Evolutionary conservation across 2,888 invertebrate species (phyloP), one percentile per base, ranked within the genome.

Genomic region (Lasius fuliginosus): DNA sequence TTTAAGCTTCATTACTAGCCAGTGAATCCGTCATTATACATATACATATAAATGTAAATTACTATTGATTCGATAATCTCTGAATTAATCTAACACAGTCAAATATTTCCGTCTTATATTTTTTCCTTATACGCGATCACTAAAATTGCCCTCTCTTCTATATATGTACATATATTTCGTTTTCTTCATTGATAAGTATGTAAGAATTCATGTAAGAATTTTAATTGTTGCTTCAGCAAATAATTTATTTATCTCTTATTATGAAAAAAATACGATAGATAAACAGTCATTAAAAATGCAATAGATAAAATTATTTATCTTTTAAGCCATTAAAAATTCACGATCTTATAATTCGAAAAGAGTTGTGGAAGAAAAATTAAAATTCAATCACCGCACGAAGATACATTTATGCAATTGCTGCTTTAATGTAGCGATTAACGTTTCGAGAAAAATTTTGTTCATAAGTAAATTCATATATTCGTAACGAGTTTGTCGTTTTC

Each of bases 41-140:
- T 23, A 23, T 23, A 23, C 23, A 23, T 58, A 42, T 74, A 40
- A 60, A 74, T 60, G n/a, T 74, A 60, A 74, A 42, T 42, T 60
- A 42, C 15, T 3, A 18, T 2, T 30, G n/a, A 60, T 42, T 74
- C 30, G 12, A 60, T 30, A 8, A 40, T 2, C 8, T 11, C 6
- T n/a, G 12, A 74, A 74, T 74, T 36, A 73, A 40, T n/a, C 23
- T 15, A 30, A 23, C 4, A 18, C 9, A 27, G 0, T 8, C 9
- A 23, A 23, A 23, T 23, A 2, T 11, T 56, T 6, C 2, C 9
- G 0, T 42, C 3, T 18, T 73, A 18, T n/a, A 18, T n/a, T 64
- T 18, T 8, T 58, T 40, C 0, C 23, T 23, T 40, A 12, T 58
- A 15, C 2, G 1, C 5, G 5, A 40, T 18, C 6, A 73, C 0